Conservation (phyloP, 2,113 vertebrate species). For the Malurus melanocephalus region DNA sequence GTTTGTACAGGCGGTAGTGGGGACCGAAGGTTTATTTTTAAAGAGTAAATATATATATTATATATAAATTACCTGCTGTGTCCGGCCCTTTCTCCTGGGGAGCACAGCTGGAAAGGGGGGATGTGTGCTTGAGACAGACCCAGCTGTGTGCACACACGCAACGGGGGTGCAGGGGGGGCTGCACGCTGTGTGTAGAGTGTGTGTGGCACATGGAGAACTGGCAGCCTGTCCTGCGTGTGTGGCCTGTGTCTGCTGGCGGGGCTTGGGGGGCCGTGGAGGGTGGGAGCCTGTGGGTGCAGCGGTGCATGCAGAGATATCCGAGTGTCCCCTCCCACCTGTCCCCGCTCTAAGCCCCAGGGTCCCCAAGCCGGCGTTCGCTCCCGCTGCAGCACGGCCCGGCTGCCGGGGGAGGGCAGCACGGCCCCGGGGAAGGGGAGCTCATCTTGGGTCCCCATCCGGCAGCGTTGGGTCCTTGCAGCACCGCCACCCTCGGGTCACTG, state of each 20-base stretch:
- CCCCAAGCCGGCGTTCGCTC: background rate
- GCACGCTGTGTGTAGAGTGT: background rate
- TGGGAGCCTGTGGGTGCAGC: background rate
- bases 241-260: background rate
- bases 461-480: background rate
- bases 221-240: background rate
- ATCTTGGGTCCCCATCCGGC: background rate
- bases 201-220: background rate
- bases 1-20: slow-evolving; percentile 63
- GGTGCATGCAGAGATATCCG: background rate
- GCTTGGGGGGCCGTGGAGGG: background rate
- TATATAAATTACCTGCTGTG: slow-evolving; percentile 51
- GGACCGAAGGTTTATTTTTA: slow-evolving; percentile 62
- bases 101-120: background rate
- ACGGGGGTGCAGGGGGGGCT: background rate
- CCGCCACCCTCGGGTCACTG: background rate
- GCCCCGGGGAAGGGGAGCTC: background rate
- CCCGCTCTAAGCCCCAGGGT: background rate
- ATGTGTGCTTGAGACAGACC: background rate
- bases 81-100: background rate
- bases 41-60: slow-evolving; percentile 67
- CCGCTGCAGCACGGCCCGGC: background rate
- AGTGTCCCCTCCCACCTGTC: background rate
- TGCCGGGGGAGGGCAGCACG: slow-evolving; percentile 32
- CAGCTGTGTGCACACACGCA: background rate